These are phyloP conservation scores for Phenganax subtilis DNA, from an alignment of 92 coral and sea anemone species.

Conservation along the genomic window DNA sequence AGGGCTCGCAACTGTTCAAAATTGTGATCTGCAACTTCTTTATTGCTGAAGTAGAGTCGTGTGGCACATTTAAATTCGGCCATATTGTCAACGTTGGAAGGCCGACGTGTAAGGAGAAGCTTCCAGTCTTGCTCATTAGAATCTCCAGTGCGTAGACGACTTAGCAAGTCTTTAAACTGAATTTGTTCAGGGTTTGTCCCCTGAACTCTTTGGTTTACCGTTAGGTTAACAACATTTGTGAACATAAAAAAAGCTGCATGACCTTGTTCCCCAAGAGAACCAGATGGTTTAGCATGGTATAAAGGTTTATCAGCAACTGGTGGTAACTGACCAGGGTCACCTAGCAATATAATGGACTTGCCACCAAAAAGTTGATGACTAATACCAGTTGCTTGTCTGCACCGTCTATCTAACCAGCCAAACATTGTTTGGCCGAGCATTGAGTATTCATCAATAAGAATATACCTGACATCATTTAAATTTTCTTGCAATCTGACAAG, in stretches of 20 bases:
- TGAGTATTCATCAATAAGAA: conserved; percentile 31
- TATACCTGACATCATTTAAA: conserved; percentile 37
- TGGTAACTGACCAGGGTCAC: conserved; percentile 57
- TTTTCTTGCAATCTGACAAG: conserved; percentile 51
- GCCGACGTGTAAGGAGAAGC: conserved; percentile 48
- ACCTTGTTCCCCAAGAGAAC: conserved; percentile 38
- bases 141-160: conserved; percentile 57
- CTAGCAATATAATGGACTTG: conserved; percentile 47
- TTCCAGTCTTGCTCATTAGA: conserved; percentile 55
- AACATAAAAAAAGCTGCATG: conserved; percentile 51
- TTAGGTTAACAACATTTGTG: conserved; percentile 34
- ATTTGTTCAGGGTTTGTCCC: conserved; percentile 38
- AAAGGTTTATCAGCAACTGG: conserved; percentile 48
- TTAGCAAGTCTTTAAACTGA: conserved; percentile 48
- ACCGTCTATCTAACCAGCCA: no score
- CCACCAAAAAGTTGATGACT: conserved; percentile 51
- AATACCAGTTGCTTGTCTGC: conserved; percentile 27
- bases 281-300: conserved; percentile 45
- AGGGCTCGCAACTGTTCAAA: conserved; percentile 42
- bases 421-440: no score
- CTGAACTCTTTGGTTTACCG: conserved; percentile 57
- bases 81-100: conserved; percentile 23
- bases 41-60: background rate
- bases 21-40: conserved; percentile 45
- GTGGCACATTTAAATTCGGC: background rate